phyloP scores from a whole-genome alignment of 2,113 vertebrate genomes.

The Daphoenositta chrysoptera region DNA sequence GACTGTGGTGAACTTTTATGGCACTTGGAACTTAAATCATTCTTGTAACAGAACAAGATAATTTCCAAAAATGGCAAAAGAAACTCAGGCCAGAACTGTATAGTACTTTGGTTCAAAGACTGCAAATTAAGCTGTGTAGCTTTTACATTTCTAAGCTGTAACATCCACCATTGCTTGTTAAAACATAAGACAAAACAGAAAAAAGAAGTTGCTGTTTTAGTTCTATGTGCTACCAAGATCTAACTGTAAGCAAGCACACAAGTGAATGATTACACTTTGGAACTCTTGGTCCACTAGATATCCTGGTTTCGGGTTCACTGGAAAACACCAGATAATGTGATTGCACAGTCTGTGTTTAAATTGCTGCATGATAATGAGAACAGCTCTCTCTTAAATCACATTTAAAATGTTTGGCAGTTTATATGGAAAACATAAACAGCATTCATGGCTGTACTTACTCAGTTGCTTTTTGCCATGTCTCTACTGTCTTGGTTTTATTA shows the following conservation, averaged over 20 bases:
- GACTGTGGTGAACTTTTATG: conserved; percentile 1
- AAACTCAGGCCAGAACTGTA: conserved; percentile 28
- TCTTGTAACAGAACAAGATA: conserved; percentile 49
- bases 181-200: conserved; percentile 22
- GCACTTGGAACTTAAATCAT: conserved; percentile 49
- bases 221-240: conserved; percentile 28
- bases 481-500: not conserved
- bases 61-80: conserved; percentile 63
- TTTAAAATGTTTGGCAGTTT: not conserved
- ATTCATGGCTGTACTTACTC: conserved; percentile 11
- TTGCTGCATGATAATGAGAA: conserved; percentile 11
- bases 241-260: conserved; percentile 39
- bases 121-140: conserved; percentile 25
- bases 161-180: not conserved
- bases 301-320: conserved; percentile 17
- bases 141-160: conserved; percentile 16
- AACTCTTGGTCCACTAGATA: conserved; percentile 45
- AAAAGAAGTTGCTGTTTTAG: conserved; percentile 32
- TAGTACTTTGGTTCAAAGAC: conserved; percentile 29
- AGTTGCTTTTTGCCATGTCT: not conserved
- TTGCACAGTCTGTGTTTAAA: conserved; percentile 44
- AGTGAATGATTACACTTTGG: conserved; percentile 5
- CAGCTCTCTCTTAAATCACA: not conserved
- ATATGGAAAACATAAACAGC: conserved; percentile 34
- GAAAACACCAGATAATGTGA: conserved; percentile 49